Conservation (phyloP, 2,797 vertebrate species). For the Anableps anableps region DNA sequence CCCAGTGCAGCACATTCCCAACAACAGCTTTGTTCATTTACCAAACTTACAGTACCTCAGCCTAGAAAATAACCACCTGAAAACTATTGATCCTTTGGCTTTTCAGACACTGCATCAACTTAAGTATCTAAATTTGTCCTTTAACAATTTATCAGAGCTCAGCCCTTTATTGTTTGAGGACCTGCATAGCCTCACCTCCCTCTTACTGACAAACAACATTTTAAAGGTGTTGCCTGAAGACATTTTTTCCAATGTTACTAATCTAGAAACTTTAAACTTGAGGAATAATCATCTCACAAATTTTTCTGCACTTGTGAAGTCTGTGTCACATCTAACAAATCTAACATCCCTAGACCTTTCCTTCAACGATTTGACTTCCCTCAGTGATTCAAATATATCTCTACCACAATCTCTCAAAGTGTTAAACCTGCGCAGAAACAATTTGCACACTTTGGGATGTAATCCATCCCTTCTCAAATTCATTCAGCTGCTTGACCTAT, state of each 20-base stretch:
- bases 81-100: slow-evolving; percentile 38
- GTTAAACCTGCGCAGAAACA: slow-evolving; percentile 72
- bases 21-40: slow-evolving; percentile 68
- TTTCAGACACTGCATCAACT: slow-evolving; percentile 73
- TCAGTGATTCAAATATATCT: slow-evolving; percentile 65
- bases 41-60: slow-evolving; percentile 61
- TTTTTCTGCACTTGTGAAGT: slow-evolving; percentile 70
- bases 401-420: slow-evolving; percentile 68
- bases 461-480: slow-evolving; percentile 52
- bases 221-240: slow-evolving; percentile 64
- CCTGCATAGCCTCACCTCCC: slow-evolving; percentile 69
- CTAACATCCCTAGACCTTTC: slow-evolving; percentile 72
- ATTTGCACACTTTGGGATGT: slow-evolving; percentile 68
- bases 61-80: slow-evolving; percentile 65
- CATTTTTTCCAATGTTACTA: slow-evolving; percentile 70
- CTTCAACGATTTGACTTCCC: slow-evolving; percentile 68
- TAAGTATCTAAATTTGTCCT: slow-evolving; percentile 74
- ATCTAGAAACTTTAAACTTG: slow-evolving; percentile 66
- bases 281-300: slow-evolving; percentile 64
- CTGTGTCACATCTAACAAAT: slow-evolving; percentile 64
- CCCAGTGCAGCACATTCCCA: slow-evolving; percentile 48
- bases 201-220: slow-evolving; percentile 73
- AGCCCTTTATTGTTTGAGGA: slow-evolving; percentile 66
- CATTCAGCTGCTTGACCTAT: slow-evolving; percentile 75
- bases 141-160: slow-evolving; percentile 69